These are phyloP conservation scores for Glyphotaelius pellucidus DNA, from an alignment of 2,888 invertebrate genomes.

Conservation along the genomic window DNA sequence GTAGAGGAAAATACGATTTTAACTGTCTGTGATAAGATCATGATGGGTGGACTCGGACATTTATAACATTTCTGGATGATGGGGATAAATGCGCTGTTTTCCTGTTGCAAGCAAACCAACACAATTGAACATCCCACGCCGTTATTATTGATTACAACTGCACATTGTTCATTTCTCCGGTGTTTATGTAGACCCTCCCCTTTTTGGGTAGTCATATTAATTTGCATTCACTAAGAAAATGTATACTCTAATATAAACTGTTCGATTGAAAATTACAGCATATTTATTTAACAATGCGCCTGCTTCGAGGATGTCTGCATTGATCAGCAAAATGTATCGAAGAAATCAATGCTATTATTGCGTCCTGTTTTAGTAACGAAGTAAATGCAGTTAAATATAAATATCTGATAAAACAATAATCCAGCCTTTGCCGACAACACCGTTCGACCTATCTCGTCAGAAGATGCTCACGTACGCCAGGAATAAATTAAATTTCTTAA, in stretches of 20 bases:
- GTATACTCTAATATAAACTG: not conserved
- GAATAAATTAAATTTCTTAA: conserved; percentile 5
- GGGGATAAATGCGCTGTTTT: conserved; percentile 52
- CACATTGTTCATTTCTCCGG: not conserved
- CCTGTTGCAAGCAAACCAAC: conserved; percentile 37
- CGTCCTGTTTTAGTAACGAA: not conserved
- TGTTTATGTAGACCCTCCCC: not conserved
- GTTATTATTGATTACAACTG: not conserved
- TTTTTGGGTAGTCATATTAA: not conserved
- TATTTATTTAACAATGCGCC: not conserved
- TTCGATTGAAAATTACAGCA: not conserved
- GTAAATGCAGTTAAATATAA: not conserved
- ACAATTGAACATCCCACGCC: conserved; percentile 4
- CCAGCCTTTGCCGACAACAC: not conserved
- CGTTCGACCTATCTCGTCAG: not conserved
- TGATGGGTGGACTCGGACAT: not conserved
- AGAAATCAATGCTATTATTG: not conserved
- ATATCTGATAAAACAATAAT: not conserved
- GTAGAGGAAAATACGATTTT: not conserved
- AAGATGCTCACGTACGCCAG: not conserved
- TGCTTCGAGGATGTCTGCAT: not conserved
- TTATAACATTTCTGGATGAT: not conserved
- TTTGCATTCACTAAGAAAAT: not conserved
- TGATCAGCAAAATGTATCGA: not conserved
- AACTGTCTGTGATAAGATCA: not conserved